These are phyloP conservation scores for Lissonota sp. DNA, from an alignment of 2,888 invertebrate species.

Conservation along the genomic window DNA sequence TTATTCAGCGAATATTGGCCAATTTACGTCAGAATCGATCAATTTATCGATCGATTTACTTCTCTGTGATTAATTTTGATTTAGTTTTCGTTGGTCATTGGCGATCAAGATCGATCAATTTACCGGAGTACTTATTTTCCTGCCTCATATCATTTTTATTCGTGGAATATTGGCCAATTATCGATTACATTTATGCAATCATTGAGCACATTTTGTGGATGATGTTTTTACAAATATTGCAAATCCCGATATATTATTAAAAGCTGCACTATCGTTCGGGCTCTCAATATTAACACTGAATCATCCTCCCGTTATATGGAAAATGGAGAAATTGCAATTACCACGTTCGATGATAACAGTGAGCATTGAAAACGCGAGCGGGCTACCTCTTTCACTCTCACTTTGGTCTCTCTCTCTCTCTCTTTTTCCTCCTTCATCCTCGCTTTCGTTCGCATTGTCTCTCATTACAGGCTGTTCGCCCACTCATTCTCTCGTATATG, in stretches of 20 bases:
- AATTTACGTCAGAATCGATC: background rate
- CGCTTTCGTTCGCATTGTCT: constrained; percentile 59
- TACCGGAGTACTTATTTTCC: too few relatives aligned
- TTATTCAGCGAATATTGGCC: too few relatives aligned
- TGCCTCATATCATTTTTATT: background rate
- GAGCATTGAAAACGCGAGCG: constrained; percentile 27
- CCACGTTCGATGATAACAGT: constrained; percentile 49
- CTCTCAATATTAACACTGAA: constrained; percentile 31
- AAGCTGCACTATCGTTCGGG: constrained; percentile 16
- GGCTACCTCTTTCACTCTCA: constrained; percentile 52
- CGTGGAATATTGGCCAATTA: background rate
- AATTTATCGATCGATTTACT: background rate
- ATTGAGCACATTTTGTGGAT: constrained; percentile 1
- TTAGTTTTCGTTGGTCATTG: background rate
- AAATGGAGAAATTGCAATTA: constrained; percentile 58
- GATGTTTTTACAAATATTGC: constrained; percentile 8
- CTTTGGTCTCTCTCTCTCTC: background rate
- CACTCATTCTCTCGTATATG: constrained; percentile 35
- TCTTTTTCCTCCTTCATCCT: constrained; percentile 27
- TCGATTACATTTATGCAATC: background rate
- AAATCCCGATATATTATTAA: constrained; percentile 16
- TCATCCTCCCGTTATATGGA: constrained; percentile 11
- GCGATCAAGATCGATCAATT: too few relatives aligned
- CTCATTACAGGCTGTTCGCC: constrained; percentile 44
- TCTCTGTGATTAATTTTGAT: background rate